Conservation (phyloP, 1,140 invertebrate species). For the Drosophila biarmipes region DNA sequence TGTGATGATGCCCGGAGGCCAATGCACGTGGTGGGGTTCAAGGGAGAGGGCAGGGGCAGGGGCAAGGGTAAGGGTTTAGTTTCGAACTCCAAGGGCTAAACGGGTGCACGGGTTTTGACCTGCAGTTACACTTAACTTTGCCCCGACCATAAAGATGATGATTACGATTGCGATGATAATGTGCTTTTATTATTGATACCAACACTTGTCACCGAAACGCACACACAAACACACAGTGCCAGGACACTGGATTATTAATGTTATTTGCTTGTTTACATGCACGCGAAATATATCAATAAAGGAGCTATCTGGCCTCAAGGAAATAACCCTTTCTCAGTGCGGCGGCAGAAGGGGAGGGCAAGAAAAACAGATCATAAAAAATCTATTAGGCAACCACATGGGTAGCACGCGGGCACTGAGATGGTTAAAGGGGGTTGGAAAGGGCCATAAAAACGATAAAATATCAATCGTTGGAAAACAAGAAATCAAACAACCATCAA, state of each 20-base stretch:
- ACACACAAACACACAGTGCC: background rate
- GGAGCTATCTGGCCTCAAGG: conserved; percentile 21
- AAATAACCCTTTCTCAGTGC: conserved; percentile 15
- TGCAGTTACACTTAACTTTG: conserved; percentile 74
- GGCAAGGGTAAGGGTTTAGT: background rate
- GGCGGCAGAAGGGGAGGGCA: conserved; percentile 6
- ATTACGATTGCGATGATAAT: conserved; percentile 45
- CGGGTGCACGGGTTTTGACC: conserved; percentile 64
- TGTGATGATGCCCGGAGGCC: conserved; percentile 14
- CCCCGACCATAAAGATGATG: conserved; percentile 14
- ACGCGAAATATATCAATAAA: conserved; percentile 69
- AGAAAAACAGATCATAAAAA: conserved; percentile 80
- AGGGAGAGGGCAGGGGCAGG: background rate
- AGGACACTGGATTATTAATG: conserved; percentile 58
- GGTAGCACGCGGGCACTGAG: background rate
- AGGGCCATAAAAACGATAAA: conserved; percentile 72
- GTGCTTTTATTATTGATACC: conserved; percentile 71
- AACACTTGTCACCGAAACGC: conserved; percentile 56
- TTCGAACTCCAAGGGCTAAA: background rate
- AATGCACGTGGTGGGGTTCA: conserved; percentile 12
- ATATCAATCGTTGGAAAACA: conserved; percentile 82
- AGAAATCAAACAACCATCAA: conserved; percentile 84
- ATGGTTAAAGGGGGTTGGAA: background rate
- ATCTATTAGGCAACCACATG: conserved; percentile 82
- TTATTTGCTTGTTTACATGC: conserved; percentile 76